These are phyloP conservation scores for Diachasma alloeum DNA, from an alignment of 1,140 invertebrate species.

Conservation along the genomic window DNA sequence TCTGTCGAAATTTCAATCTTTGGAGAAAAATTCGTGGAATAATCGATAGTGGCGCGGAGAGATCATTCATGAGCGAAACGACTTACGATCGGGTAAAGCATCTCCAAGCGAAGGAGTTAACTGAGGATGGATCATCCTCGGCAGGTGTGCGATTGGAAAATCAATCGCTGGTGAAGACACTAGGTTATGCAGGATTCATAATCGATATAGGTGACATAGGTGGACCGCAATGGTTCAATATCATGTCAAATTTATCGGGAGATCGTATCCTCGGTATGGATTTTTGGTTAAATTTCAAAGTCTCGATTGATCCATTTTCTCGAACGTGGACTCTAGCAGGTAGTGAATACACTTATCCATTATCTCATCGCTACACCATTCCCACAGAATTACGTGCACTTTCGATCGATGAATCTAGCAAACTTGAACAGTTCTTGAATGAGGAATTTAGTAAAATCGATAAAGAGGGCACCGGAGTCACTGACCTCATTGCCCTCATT, in stretches of 20 bases:
- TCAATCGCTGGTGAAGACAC: neutral
- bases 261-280: slow-evolving; percentile 17
- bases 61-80: neutral
- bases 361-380: neutral
- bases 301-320: neutral
- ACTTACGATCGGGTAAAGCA: neutral
- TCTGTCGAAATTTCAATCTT: slow-evolving; percentile 14
- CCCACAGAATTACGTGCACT: neutral
- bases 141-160: neutral
- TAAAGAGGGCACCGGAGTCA: neutral
- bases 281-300: slow-evolving; percentile 15
- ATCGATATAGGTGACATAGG: slow-evolving; percentile 12
- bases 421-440: neutral
- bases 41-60: slow-evolving; percentile 16
- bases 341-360: neutral
- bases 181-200: slow-evolving; percentile 1
- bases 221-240: neutral
- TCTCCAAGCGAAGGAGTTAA: neutral
- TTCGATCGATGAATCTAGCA: neutral
- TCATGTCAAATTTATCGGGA: neutral
- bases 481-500: slow-evolving; percentile 1
- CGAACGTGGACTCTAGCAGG: neutral
- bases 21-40: slow-evolving; percentile 4
- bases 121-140: neutral
- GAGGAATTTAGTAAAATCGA: neutral